Conservation (phyloP, 1,140 invertebrate genomes). For the Tribolium madens region DNA sequence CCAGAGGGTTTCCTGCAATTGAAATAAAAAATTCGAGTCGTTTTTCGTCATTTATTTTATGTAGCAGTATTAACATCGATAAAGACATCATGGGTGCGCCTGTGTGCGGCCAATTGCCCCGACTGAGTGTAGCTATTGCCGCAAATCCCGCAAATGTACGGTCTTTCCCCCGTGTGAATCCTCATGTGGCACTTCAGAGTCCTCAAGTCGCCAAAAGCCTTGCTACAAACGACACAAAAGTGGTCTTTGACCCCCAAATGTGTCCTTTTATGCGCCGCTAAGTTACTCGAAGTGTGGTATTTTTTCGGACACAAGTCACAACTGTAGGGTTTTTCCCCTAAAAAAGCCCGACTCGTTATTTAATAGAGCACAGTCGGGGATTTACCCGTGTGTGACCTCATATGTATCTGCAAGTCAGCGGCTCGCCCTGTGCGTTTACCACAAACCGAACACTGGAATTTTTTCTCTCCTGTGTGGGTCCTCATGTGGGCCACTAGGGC, state of each 20-base stretch:
- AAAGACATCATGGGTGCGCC: slow-evolving; percentile 53
- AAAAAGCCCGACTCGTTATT: slow-evolving; percentile 30
- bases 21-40: not conserved
- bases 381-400: slow-evolving; percentile 67
- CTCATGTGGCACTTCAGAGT: slow-evolving; percentile 68
- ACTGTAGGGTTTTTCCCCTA: slow-evolving; percentile 66
- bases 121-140: slow-evolving; percentile 60
- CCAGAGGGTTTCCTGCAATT: no score
- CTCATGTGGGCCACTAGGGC: slow-evolving; percentile 57
- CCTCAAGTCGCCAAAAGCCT: slow-evolving; percentile 68
- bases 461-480: slow-evolving; percentile 65
- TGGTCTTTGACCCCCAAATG: slow-evolving; percentile 69
- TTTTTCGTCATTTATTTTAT: not conserved
- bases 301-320: slow-evolving; percentile 69
- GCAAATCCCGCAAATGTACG: slow-evolving; percentile 59
- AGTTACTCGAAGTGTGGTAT: slow-evolving; percentile 68
- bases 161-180: slow-evolving; percentile 67
- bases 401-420: slow-evolving; percentile 66
- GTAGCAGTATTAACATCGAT: not conserved
- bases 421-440: slow-evolving; percentile 56
- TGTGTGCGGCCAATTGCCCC: slow-evolving; percentile 59
- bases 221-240: slow-evolving; percentile 68
- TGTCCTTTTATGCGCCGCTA: slow-evolving; percentile 68
- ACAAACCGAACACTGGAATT: slow-evolving; percentile 59
- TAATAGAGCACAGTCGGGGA: not conserved